These are phyloP conservation scores for Apis florea DNA, from an alignment of 1,140 invertebrate species.

Conservation along the genomic window DNA sequence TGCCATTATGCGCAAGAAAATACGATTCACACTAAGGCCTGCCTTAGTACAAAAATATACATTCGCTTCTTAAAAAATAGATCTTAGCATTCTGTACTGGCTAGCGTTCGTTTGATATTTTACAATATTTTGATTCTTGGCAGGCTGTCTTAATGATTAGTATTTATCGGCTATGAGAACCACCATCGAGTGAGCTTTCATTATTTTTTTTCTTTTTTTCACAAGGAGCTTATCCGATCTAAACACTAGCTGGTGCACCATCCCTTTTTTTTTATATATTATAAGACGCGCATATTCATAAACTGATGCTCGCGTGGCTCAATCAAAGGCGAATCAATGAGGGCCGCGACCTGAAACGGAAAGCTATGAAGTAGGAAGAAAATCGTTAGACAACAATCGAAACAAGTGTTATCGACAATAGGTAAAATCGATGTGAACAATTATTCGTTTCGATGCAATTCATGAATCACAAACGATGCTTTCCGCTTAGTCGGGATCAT, in stretches of 20 bases:
- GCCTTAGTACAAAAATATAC: conserved; percentile 81
- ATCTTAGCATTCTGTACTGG: conserved; percentile 76
- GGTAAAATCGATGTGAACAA: conserved; percentile 7
- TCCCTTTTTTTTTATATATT: conserved; percentile 39
- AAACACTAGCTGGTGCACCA: conserved; percentile 71
- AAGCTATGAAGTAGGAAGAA: conserved; percentile 31
- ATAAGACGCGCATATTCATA: conserved; percentile 60
- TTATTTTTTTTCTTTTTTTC: not conserved
- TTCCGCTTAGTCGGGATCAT: conserved; percentile 52
- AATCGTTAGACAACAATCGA: conserved; percentile 17
- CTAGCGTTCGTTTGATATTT: conserved; percentile 67
- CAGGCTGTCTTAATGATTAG: conserved; percentile 66
- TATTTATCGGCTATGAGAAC: conserved; percentile 63
- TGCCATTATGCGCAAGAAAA: conserved; percentile 56
- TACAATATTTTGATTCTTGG: conserved; percentile 71
- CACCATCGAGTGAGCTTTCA: conserved; percentile 69
- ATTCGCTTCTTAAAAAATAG: conserved; percentile 81
- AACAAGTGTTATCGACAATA: conserved; percentile 7
- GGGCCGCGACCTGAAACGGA: conserved; percentile 49
- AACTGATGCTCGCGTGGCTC: conserved; percentile 38
- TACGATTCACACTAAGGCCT: conserved; percentile 77
- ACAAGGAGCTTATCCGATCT: conserved; percentile 66
- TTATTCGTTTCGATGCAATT: conserved; percentile 1
- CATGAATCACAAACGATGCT: conserved; percentile 48
- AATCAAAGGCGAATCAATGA: conserved; percentile 43